Evolutionary conservation across 2,888 invertebrate species (phyloP).

Genomic region (Creontiades dilutus): DNA sequence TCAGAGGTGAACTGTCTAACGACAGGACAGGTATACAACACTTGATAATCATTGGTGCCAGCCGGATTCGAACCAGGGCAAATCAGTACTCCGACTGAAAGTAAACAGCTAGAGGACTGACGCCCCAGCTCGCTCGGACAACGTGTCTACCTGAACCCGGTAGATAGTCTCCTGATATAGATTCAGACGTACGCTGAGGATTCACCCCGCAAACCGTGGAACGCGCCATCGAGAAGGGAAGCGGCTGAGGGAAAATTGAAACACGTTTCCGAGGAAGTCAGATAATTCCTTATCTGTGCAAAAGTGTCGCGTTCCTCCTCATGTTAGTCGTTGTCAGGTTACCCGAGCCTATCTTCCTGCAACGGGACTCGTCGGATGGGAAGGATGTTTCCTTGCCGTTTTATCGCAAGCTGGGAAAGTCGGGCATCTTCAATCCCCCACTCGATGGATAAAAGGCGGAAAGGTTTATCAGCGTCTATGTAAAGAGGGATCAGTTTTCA

Average conservation of each 20-base stretch:
- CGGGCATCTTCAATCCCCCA: neutral
- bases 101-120: too few species aligned
- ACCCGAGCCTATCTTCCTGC: conserved; percentile 27
- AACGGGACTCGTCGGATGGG: conserved; percentile 11
- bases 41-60: too few species aligned
- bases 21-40: too few species aligned
- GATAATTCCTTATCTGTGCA: conserved; percentile 32
- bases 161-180: too few species aligned
- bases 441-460: neutral
- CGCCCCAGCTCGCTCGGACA: too few species aligned
- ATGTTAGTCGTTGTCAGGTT: conserved; percentile 4
- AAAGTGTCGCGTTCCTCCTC: conserved; percentile 39
- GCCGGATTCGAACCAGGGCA: too few species aligned
- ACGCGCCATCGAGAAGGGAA: neutral
- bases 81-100: too few species aligned
- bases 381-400: conserved; percentile 11
- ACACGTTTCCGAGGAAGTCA: conserved; percentile 33
- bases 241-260: conserved; percentile 33
- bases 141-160: too few species aligned
- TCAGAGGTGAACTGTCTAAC: too few species aligned
- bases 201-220: too few species aligned
- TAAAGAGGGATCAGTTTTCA: neutral
- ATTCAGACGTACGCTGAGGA: too few species aligned
- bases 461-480: neutral
- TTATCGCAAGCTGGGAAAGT: conserved; percentile 1